Conservation (phyloP, 1,140 invertebrate genomes). For the Drosophila rhopaloa region DNA sequence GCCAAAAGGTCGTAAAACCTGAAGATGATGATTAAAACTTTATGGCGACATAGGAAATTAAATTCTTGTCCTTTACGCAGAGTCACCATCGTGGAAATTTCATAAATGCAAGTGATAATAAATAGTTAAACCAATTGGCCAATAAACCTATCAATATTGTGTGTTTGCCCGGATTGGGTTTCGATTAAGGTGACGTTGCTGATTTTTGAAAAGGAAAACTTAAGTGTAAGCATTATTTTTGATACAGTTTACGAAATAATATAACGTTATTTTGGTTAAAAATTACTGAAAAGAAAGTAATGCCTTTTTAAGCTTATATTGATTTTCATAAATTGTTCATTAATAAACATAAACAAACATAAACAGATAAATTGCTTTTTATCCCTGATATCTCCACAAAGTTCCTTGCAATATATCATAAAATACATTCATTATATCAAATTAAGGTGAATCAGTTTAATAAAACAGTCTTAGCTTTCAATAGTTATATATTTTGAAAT, state of each 20-base stretch:
- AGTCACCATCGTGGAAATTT: conserved; percentile 8
- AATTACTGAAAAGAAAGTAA: too few species aligned
- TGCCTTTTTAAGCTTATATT: too few species aligned
- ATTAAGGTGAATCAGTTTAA: too few species aligned
- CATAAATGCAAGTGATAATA: conserved; percentile 20
- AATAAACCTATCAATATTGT: conserved; percentile 15
- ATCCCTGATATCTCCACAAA: too few species aligned
- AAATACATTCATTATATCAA: too few species aligned
- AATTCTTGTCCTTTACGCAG: conserved; percentile 1
- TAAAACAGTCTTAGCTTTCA: background rate
- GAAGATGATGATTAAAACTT: conserved; percentile 27
- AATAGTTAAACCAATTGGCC: conserved; percentile 17
- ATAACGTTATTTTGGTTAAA: background rate
- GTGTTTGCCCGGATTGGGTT: background rate
- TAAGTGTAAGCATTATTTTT: background rate
- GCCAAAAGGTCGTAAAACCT: conserved; percentile 44
- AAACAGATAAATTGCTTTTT: too few species aligned
- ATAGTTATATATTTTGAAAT: background rate
- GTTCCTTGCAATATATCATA: too few species aligned
- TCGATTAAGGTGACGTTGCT: conserved; percentile 8
- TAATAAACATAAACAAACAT: too few species aligned
- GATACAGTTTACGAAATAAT: background rate
- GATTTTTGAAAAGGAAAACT: background rate
- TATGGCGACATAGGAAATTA: conserved; percentile 13
- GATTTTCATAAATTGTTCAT: too few species aligned